Evolutionary conservation across 2,113 vertebrate species (phyloP), one percentile per base, ranked within the genome.

Genomic region (Rhinogobius similis): DNA sequence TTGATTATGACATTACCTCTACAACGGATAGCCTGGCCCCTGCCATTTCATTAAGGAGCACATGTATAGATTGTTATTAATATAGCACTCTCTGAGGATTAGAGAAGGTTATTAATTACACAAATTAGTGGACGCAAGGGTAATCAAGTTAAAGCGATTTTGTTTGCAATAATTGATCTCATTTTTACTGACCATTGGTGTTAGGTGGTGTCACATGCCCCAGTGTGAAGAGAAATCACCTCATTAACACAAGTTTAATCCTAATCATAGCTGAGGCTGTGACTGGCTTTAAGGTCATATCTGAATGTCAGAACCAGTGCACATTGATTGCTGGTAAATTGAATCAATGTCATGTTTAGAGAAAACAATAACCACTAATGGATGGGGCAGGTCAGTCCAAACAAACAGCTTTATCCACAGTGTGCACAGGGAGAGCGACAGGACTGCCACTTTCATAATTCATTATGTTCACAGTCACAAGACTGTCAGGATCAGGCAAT

Each of bases 211-310:
- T 94, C 93, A 93, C 91, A 93, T 82, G 87, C 91, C 88, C 92
- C 88, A 82, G 90, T 90, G 59, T 23, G 94, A 96, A 98, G 98
- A 98, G 95, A 96, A 97, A 98, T 98, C 93, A 96, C 95, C 95
- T 97, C 95, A 96, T 98, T 98, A 99, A 94, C 92, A 93, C 95
- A 97, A 96, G 95, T 98, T 98, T 98, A 98, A 98, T 98, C 94
- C 95, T 95, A 95, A 96, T 97, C 96, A 98, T 96, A 96, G 96
- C 95, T 98, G 95, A 95, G 92, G 94, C 94, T 96, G 94, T 93
- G 93, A 93, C 95, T 91, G 92, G 96, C 94, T 96, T 97, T 98
- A 99, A 98, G 98, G 98, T 99, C 98, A 98, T 95, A 96, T 98
- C 95, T 96, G 96, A 98, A 99, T 98, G 97, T 98, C 97, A 96